Conservation (phyloP, 2,113 vertebrate genomes). For the Anser cygnoides region DNA sequence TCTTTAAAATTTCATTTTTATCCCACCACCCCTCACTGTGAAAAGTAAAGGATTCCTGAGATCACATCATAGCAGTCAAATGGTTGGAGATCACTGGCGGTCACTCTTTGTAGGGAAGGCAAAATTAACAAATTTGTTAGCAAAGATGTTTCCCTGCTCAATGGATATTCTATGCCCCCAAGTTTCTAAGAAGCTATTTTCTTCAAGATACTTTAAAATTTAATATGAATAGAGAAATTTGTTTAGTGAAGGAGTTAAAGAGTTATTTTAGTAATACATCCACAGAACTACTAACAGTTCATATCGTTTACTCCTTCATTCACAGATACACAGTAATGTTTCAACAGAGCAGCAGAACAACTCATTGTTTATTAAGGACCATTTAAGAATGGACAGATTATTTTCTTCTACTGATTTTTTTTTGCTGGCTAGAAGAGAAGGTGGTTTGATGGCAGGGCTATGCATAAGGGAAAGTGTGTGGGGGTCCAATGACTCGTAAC, state of each 20-base stretch:
- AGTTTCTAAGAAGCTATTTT: background rate
- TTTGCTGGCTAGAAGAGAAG: background rate
- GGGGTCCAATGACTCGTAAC: background rate
- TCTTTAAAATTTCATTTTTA: background rate
- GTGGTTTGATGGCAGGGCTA: background rate
- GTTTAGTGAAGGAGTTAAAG: background rate
- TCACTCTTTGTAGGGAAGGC: accelerated
- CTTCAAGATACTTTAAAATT: background rate
- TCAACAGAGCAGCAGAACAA: background rate
- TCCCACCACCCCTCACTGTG: background rate
- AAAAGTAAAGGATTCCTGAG: background rate
- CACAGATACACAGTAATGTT: background rate
- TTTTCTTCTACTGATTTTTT: background rate
- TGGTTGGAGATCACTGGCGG: background rate
- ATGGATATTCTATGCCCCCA: background rate
- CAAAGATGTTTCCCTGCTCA: background rate
- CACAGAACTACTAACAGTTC: background rate
- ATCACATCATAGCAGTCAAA: background rate
- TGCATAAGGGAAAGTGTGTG: background rate
- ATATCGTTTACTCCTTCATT: background rate
- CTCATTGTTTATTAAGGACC: background rate
- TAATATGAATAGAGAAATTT: background rate
- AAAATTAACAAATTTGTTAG: background rate
- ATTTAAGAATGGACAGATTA: background rate
- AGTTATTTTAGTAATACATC: background rate